Evolutionary conservation across 2,888 invertebrate species (phyloP).

Genomic region (Polymixis flavicincta): DNA sequence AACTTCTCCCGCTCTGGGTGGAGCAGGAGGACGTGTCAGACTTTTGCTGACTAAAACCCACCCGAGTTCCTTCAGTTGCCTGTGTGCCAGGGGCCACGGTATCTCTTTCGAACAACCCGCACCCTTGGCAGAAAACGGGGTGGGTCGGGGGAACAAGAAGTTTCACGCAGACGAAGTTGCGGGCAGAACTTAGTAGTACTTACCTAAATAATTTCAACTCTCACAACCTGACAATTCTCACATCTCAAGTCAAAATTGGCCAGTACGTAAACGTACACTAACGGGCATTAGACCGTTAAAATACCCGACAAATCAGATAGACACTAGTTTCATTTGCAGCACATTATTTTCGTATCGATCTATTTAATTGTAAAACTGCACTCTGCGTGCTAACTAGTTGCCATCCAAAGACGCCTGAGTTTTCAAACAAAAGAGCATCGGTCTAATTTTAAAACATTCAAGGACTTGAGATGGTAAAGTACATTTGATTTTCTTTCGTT

Average conservation of each 20-base stretch:
- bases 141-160: no score
- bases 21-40: no score
- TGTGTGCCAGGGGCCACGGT: no score
- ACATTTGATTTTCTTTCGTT: conserved; percentile 24
- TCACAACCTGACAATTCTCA: not conserved
- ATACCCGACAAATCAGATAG: not conserved
- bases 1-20: no score
- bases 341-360: not conserved
- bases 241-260: not conserved
- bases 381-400: conserved; percentile 24
- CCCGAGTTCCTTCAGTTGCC: no score
- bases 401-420: conserved; percentile 14
- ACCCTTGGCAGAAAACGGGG: no score
- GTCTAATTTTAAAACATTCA: conserved; percentile 46
- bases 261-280: not conserved
- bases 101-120: no score
- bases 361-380: not conserved
- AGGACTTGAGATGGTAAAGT: conserved; percentile 10
- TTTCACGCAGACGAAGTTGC: no score
- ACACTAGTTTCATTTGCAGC: not conserved
- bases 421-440: conserved; percentile 33
- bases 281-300: not conserved
- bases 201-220: not conserved
- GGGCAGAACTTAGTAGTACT: no score
- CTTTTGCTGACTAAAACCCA: no score